phyloP scores from a whole-genome alignment of 2,113 vertebrate genomes.

The Ptilonorhynchus violaceus region DNA sequence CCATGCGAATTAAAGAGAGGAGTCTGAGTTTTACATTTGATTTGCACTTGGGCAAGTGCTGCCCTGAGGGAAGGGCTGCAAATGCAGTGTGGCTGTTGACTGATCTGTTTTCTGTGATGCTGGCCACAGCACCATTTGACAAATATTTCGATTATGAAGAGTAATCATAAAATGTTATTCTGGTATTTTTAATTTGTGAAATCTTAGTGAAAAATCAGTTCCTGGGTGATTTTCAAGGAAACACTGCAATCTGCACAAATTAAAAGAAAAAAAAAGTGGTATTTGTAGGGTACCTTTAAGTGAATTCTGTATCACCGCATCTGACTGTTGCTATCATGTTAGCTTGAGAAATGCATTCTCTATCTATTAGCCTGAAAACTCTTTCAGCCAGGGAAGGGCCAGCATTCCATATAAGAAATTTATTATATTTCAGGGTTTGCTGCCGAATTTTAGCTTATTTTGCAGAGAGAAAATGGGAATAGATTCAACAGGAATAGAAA shows the following conservation, averaged over 20 bases:
- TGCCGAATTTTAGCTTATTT: not conserved
- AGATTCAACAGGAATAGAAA: not conserved
- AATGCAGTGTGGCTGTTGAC: not conserved
- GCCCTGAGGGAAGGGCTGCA: not conserved
- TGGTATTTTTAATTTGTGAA: not conserved
- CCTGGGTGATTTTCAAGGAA: not conserved
- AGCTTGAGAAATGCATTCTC: not conserved
- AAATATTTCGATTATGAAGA: not conserved
- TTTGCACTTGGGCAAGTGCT: not conserved
- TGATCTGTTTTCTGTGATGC: not conserved
- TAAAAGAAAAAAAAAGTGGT: not conserved
- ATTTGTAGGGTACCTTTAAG: not conserved
- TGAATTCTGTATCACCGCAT: not conserved
- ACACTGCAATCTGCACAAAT: not conserved
- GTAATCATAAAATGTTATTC: not conserved
- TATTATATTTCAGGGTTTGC: not conserved
- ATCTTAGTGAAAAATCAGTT: not conserved
- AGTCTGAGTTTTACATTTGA: not conserved
- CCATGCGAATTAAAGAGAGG: not conserved
- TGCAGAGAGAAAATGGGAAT: not conserved
- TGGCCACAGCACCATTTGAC: not conserved
- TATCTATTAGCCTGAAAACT: not conserved
- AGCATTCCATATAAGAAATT: not conserved
- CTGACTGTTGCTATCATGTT: not conserved
- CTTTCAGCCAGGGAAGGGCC: not conserved